These are phyloP conservation scores for Henricia sp. DNA, from an alignment of 53 echinoderm and acorn worm genomes.

Conservation along the genomic window DNA sequence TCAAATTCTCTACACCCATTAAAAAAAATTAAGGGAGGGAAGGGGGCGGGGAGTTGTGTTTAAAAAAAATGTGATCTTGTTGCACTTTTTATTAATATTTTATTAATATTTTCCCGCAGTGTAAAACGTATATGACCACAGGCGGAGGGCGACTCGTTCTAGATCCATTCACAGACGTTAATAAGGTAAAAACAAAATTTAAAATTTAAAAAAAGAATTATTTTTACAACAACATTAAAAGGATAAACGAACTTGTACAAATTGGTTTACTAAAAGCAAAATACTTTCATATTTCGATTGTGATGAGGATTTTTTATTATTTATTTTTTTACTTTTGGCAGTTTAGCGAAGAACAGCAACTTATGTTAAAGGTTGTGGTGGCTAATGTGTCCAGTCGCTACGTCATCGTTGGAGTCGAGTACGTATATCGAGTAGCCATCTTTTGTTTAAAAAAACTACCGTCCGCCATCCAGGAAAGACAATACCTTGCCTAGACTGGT, in stretches of 20 bases:
- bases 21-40: no score
- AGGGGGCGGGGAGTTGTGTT: no score
- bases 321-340: not conserved
- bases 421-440: conserved; percentile 35
- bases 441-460: not conserved
- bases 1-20: no score
- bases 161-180: not conserved
- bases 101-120: conserved; percentile 23
- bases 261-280: not conserved
- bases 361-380: conserved; percentile 51
- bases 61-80: no score
- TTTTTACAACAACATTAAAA: not conserved
- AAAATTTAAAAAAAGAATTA: not conserved
- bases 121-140: conserved; percentile 27
- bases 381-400: conserved; percentile 79
- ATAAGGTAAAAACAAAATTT: conserved; percentile 27
- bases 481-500: no score
- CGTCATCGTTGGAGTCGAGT: conserved; percentile 72
- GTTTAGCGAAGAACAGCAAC: conserved; percentile 21
- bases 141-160: conserved; percentile 40
- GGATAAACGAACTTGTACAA: not conserved
- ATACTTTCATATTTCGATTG: no score
- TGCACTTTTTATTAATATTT: not conserved
- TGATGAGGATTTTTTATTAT: not conserved
- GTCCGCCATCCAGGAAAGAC: not conserved